Evolutionary conservation across 1,140 invertebrate genomes (phyloP).

Genomic region (Drosophila virilis): DNA sequence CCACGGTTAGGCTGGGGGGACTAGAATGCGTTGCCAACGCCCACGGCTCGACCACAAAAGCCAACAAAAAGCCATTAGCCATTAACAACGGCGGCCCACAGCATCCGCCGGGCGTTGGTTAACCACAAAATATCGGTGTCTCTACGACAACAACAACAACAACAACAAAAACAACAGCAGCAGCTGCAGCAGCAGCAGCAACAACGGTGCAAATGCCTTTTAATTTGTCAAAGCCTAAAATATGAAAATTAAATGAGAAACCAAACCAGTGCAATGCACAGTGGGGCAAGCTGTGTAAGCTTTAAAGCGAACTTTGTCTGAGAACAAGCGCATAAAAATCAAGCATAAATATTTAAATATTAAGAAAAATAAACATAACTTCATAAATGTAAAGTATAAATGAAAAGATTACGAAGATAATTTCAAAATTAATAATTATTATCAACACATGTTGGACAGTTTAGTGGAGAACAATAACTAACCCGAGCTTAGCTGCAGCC

Average conservation of each 20-base stretch:
- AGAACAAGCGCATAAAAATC: too few species aligned
- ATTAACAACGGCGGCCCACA: conserved; percentile 74
- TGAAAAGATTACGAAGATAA: too few species aligned
- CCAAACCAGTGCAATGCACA: conserved; percentile 67
- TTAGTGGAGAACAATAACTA: too few species aligned
- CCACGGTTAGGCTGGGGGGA: background rate
- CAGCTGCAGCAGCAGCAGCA: conserved; percentile 33
- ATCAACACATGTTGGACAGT: too few species aligned
- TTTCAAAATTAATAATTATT: too few species aligned
- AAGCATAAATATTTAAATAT: background rate
- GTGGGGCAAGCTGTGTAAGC: conserved; percentile 34
- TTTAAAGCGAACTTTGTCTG: too few species aligned
- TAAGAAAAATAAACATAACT: background rate
- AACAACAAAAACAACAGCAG: conserved; percentile 5
- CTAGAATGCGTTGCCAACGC: conserved; percentile 38
- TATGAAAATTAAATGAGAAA: conserved; percentile 82
- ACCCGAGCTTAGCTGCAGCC: too few species aligned
- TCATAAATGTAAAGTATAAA: background rate
- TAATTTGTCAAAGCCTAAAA: conserved; percentile 83
- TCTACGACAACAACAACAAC: conserved; percentile 20
- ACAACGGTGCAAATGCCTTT: conserved; percentile 81
- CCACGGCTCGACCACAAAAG: conserved; percentile 46
- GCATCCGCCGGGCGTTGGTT: conserved; percentile 74
- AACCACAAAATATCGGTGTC: conserved; percentile 77
- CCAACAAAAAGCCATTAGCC: conserved; percentile 68